A percentile compares a stretch with the other conserved stretches of the same genome.
phyloP scores from a whole-genome alignment of 1,140 invertebrate genomes.

The Bombus turneri region DNA sequence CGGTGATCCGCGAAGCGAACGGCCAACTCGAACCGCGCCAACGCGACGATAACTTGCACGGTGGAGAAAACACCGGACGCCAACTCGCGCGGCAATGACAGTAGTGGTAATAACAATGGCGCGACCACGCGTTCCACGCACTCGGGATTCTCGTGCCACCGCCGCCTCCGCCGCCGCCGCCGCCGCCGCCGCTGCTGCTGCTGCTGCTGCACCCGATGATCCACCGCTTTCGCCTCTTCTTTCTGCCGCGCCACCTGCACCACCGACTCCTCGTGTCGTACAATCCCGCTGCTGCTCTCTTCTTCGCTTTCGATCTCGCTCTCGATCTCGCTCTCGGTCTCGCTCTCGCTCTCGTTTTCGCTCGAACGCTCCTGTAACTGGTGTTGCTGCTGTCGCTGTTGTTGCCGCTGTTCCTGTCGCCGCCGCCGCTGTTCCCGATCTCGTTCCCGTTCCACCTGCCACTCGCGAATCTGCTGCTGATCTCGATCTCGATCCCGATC shows the following conservation, averaged over 20 bases:
- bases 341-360: neutral
- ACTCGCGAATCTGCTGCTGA: too few species aligned
- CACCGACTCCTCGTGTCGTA: constrained; percentile 40
- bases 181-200: neutral
- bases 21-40: neutral
- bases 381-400: neutral
- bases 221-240: constrained; percentile 60
- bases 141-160: constrained; percentile 37
- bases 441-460: neutral
- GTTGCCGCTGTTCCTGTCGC: neutral
- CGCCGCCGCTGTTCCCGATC: neutral
- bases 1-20: constrained; percentile 47
- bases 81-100: constrained; percentile 40
- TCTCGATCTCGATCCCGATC: constrained; percentile 43
- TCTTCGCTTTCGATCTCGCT: too few species aligned
- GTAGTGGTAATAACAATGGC: constrained; percentile 35
- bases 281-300: neutral
- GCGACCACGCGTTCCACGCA: constrained; percentile 42
- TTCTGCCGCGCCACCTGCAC: constrained; percentile 51
- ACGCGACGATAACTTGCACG: constrained; percentile 9
- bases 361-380: neutral
- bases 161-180: neutral
- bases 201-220: neutral
- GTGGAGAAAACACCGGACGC: neutral
- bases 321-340: neutral